Percentiles rank a stretch among this genome's conserved stretches.
Conservation (phyloP, 1,140 invertebrate genomes). For the Stegodyphus mimosarum region DNA sequence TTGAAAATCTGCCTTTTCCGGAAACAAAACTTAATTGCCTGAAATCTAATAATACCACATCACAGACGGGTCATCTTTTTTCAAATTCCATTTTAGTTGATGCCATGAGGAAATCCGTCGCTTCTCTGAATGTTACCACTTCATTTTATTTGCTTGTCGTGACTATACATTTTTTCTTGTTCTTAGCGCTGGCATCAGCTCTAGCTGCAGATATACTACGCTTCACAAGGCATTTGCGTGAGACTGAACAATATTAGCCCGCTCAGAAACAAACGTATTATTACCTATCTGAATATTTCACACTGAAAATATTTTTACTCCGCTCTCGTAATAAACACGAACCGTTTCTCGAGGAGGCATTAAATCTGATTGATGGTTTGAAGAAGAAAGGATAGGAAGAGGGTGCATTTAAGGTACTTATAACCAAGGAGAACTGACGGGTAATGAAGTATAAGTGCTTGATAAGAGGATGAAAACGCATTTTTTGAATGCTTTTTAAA, state of each 20-base stretch:
- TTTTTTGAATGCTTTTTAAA: too few species aligned
- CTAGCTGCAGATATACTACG: too few species aligned
- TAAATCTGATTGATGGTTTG: constrained; percentile 23
- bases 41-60: too few species aligned
- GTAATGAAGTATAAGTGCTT: constrained; percentile 27
- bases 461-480: constrained; percentile 5
- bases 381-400: neutral
- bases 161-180: too few species aligned
- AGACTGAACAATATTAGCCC: neutral
- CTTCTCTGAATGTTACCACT: too few species aligned
- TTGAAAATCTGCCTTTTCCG: too few species aligned
- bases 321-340: neutral
- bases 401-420: constrained; percentile 2
- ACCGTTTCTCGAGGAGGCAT: neutral
- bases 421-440: neutral
- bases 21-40: too few species aligned
- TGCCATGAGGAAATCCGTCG: too few species aligned
- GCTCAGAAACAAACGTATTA: constrained; percentile 19
- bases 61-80: too few species aligned
- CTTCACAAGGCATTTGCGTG: neutral
- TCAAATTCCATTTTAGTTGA: too few species aligned
- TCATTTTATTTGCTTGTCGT: too few species aligned
- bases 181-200: too few species aligned
- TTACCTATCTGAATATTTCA: constrained; percentile 42
- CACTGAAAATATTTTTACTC: constrained; percentile 11